Evolutionary conservation across 1,140 invertebrate genomes (phyloP).

Genomic region (Nomia melanderi): DNA sequence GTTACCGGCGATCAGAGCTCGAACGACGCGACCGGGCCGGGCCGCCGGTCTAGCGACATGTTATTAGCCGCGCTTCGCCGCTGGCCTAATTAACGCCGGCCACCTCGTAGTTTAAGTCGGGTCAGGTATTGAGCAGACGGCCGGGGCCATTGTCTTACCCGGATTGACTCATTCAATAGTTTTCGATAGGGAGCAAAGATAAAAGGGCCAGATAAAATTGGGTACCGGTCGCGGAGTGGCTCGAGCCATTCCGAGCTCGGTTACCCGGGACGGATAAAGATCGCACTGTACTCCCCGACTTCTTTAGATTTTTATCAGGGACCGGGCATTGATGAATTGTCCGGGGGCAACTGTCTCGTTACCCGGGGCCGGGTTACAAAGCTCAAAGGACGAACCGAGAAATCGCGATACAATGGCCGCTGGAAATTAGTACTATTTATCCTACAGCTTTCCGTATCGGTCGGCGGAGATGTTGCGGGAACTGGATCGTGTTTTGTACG

Average conservation of each 20-base stretch:
- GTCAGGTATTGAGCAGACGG: constrained; percentile 47
- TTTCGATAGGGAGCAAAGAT: constrained; percentile 18
- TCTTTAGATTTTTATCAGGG: constrained; percentile 5
- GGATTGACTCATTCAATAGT: constrained; percentile 34
- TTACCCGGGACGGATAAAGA: constrained; percentile 20
- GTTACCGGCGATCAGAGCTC: constrained; percentile 43
- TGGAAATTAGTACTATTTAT: neutral
- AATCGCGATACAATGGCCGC: neutral
- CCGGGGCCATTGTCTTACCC: constrained; percentile 21
- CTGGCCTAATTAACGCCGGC: constrained; percentile 66
- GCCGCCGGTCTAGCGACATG: constrained; percentile 61
- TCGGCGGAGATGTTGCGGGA: too few relatives aligned
- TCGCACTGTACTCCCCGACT: neutral
- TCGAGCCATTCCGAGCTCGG: neutral
- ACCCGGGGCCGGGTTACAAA: neutral
- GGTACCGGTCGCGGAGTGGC: neutral
- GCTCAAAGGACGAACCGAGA: too few relatives aligned
- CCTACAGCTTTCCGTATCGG: neutral
- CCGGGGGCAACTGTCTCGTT: neutral
- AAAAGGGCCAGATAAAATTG: constrained; percentile 6
- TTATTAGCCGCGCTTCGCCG: constrained; percentile 68
- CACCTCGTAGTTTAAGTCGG: constrained; percentile 59
- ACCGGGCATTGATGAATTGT: constrained; percentile 2
- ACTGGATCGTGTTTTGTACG: too few relatives aligned
- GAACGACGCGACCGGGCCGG: too few relatives aligned